Conservation (phyloP, 37 sponge, comb jelly and placozoan species). For the Hormiphora californensis region DNA sequence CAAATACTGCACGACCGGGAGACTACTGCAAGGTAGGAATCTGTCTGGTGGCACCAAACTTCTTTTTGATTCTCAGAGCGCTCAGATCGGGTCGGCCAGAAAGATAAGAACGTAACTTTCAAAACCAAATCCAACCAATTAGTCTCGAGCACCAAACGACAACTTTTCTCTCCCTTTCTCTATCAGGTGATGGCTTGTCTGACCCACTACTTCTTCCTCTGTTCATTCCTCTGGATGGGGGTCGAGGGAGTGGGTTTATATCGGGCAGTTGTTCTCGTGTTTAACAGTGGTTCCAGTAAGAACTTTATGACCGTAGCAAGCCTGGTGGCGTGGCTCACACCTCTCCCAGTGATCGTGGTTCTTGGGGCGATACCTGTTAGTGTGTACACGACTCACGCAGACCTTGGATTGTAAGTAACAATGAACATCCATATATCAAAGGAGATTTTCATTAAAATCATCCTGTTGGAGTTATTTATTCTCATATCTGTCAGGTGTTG, state of each 20-base stretch:
- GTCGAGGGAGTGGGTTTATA: conserved; percentile 35
- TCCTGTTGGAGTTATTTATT: background rate
- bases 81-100: no score
- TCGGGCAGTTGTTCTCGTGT: conserved; percentile 39
- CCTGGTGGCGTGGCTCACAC: background rate
- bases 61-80: no score
- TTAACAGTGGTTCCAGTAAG: background rate
- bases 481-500: background rate
- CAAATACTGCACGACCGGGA: background rate
- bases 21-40: conserved; percentile 7
- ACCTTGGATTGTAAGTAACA: conserved; percentile 8
- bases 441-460: background rate
- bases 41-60: no score
- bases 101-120: no score
- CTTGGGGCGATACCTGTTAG: background rate
- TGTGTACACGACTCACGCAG: background rate
- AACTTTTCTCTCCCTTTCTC: no score
- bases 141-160: no score
- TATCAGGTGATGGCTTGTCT: conserved; percentile 25
- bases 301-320: background rate
- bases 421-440: background rate
- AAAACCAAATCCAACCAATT: no score
- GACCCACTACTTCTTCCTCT: conserved; percentile 54
- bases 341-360: background rate
- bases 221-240: conserved; percentile 32